Evolutionary conservation across 1,140 invertebrate species (phyloP).

Genomic region (Caerostris darwini): DNA sequence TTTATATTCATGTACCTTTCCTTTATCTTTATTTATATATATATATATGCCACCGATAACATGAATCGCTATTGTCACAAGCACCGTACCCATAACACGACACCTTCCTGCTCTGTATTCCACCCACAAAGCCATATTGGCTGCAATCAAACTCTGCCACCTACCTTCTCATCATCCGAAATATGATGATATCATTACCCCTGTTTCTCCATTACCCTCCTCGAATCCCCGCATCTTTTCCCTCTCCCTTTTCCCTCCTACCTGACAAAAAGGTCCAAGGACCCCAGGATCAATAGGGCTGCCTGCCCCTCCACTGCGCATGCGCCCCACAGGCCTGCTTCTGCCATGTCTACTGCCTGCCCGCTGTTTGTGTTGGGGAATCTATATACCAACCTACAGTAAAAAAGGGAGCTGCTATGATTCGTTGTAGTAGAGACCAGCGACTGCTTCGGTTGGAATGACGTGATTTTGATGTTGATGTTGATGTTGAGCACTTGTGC

Average conservation of each 20-base stretch:
- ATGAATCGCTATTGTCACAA: neutral
- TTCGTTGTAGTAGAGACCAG: neutral
- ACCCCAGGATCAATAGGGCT: conserved; percentile 55
- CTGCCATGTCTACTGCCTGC: conserved; percentile 9
- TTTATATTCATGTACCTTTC: too few species aligned
- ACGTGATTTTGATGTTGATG: neutral
- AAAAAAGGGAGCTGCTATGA: neutral
- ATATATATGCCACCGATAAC: too few species aligned
- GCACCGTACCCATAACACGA: neutral
- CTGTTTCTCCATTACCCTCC: neutral
- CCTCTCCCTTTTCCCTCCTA: neutral
- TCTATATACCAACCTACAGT: neutral
- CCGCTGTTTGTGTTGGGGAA: neutral
- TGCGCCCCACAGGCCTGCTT: neutral
- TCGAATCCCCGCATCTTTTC: conserved; percentile 12
- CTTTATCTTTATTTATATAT: too few species aligned
- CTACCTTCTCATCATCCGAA: neutral
- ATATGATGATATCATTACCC: conserved; percentile 39
- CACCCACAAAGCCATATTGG: neutral
- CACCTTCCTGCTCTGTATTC: neutral
- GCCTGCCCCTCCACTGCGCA: conserved; percentile 32
- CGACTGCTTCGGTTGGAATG: neutral
- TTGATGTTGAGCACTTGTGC: neutral
- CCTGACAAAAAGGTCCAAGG: conserved; percentile 51
- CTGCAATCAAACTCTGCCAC: conserved; percentile 23